Evolutionary conservation across 2,113 vertebrate species (phyloP), one percentile per base, ranked within the genome.

Genomic region (Anthoscopus minutus): DNA sequence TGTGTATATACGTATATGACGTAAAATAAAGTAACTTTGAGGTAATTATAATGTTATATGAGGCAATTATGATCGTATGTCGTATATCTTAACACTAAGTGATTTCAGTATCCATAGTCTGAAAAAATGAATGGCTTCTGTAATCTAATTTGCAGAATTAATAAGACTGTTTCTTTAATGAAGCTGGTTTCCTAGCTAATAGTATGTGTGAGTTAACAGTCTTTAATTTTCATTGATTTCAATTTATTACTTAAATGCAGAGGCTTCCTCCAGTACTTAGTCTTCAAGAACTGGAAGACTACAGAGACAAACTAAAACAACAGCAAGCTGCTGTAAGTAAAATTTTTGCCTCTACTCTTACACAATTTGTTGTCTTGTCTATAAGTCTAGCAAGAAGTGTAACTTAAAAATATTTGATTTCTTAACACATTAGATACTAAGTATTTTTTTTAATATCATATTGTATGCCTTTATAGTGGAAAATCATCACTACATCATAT

Each of bases 281-380:
- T 96, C 98, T 99, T 91, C 99, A 99, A 97, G 99, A 99, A 88
- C 93, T 99, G 82, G 99, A 99, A 89, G 98, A 99, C 10, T 98
- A 99, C 94, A 98, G 99, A 98, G 99, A 99, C 96, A 99, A 98
- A 88, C 95, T 99, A 81, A 99, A 99, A 95, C 98, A 98, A 96
- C 99, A 99, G 70, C 99, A 99, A 96, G 98, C 98, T 86, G 99
- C 99, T 48, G 99, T 99, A 97, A 99, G 99, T 98, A 73, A 65
- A 83, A 24, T 38, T 38, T 28, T 88, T 93, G 69, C 18, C 20
- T 66, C 28, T 67, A 7, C 27, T 24, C 10, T 78, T 42, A 61
- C 5, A 7, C 35, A 67, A 21, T 62, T 77, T 51, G 23, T 45
- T 91, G 4, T 66, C 3, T 64, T 73, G 13, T 66, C 17, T 86